Evolutionary conservation across 2,888 invertebrate species (phyloP), one percentile per base, ranked within the genome.

Genomic region (Eupithecia centaureata): DNA sequence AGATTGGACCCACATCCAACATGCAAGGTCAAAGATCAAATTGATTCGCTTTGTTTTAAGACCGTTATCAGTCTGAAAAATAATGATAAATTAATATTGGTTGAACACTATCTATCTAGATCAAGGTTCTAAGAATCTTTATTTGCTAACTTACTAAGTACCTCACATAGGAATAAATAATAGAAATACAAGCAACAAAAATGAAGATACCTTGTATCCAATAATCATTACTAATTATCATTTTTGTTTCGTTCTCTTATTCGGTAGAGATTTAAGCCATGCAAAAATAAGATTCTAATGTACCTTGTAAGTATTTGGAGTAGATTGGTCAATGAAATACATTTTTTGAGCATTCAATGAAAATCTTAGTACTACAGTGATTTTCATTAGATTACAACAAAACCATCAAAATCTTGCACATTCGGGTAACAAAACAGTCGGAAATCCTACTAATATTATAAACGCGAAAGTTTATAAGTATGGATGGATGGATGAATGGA

Each of bases 11-110:
- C 38, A 13, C 59, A 33, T 42, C 59, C 51, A 22, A 63, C 65
- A 35, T 38, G 30, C 65, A 69, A 63, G 69, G 69, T 69, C 63
- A 65, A 58, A 57, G 59, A 56, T 61, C 27, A 52, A 47, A 47
- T 47, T 22, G 47, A 47, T 47, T 22, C 4, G 22, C 12, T 47
- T 22, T 22, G 22, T 27, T 15, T 2, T 25, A 27, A 13, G 12
- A 22, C 4, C 47, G 47, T 47, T 47, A 22, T 22, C 47, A 47
- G 22, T 12, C 10, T 47, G 10, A 47, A 47, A 42, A 18, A 1
- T 22, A 18, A 22, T 22, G 18, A 42, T 18, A 42, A 42, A 42
- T 42, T 18, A 18, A 10, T 22, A 18, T 7, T 18, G 8, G 18
- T 42, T 18, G 2, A 18, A 42, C 10, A 42, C 18, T 2, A 15